Conservation (phyloP, 1,140 invertebrate species). For the Rhopalosiphum padi region DNA sequence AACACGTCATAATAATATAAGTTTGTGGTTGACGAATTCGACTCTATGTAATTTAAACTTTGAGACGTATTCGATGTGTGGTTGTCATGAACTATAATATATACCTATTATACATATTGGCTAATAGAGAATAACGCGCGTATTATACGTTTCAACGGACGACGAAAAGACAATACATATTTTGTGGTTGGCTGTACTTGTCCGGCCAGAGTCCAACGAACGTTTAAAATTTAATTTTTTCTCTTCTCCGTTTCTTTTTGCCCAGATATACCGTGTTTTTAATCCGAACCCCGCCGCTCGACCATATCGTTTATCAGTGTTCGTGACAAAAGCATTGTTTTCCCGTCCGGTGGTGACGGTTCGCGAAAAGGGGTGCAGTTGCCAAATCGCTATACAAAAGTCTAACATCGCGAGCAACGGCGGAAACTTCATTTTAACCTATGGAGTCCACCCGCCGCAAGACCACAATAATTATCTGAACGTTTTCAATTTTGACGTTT, state of each 20-base stretch:
- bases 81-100: background rate
- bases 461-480: background rate
- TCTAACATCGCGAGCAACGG: background rate
- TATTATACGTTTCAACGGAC: background rate
- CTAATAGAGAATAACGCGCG: background rate
- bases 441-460: background rate
- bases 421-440: background rate
- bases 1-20: background rate
- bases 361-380: background rate
- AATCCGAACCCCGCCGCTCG: background rate
- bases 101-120: too few relatives aligned
- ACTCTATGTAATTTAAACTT: background rate
- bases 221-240: constrained; percentile 9
- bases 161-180: background rate
- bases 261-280: background rate
- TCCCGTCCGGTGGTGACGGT: background rate
- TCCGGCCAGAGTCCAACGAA: background rate
- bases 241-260: background rate
- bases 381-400: background rate
- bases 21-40: background rate
- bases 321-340: constrained; percentile 31
- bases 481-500: constrained; percentile 5
- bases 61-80: background rate
- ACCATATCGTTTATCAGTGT: constrained; percentile 34
- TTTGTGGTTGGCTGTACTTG: background rate